Base-by-base conservation (phyloP, 1,140 invertebrate species). In the Drosophila mayri region DNA sequence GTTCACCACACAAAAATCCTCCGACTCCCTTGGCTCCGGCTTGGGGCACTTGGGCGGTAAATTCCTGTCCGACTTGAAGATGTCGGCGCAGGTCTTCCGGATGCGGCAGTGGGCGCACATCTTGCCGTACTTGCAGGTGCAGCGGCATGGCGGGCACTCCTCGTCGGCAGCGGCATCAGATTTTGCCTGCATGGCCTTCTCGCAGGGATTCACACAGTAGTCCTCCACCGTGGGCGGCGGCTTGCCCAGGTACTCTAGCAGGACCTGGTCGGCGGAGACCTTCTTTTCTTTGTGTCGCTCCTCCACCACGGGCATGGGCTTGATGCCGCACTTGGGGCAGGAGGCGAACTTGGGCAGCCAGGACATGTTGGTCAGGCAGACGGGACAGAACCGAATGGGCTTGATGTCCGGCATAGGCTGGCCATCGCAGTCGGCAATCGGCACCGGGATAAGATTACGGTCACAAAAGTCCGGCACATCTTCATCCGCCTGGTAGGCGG, bases 101-200 rank as follows among this genome's bases (percentile, higher is more conserved):
- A 92, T 92, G 20, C 91, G 84, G 18, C 91, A 92, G 60, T 92
- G 87, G 2, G 87, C 91, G 20, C 91, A 92, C 7, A 78, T 10
- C 41, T 75, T 92, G 5, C 70, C 84, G n/a, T 28, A 44, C 37
- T 63, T 60, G 54, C 83, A 91, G 6, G 77, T 92, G 49, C 91
- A 92, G 0, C 91, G 70, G 18, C 91, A 92, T 1, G 73, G 61
- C 0, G 52, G 55, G 37, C 41, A 57, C 9, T 71, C 50, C 3
- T 86, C 74, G 0, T 54, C 41, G 16, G 46, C 28, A 8, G 14
- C 41, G 1, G 47, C 35, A 0, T 32, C 18, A 5, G 40, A 18
- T 10, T 49, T 58, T 0, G 35, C 40, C 30, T 55, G 30, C 5
- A 43, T 35, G 9, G 62, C 32, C 40, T 41, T 43, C 0, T 38